These are phyloP conservation scores for Xiphorhynchus elegans DNA, from an alignment of 2,113 vertebrate genomes.

Conservation along the genomic window DNA sequence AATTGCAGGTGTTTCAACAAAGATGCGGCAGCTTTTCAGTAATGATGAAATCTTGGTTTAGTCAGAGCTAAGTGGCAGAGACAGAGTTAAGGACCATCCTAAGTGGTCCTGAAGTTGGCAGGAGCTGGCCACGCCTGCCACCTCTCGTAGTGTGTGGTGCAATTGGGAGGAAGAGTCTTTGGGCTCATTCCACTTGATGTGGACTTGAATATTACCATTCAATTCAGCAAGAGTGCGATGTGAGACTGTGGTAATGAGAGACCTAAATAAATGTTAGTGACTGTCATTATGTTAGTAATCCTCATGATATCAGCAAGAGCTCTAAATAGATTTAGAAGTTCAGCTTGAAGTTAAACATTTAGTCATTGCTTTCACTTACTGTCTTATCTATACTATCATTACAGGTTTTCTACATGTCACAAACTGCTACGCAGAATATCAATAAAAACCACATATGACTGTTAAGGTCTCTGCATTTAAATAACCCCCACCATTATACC, in stretches of 20 bases:
- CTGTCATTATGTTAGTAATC: constrained; percentile 16
- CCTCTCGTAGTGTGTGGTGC: neutral
- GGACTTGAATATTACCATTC: neutral
- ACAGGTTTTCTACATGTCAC: neutral
- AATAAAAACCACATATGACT: constrained; percentile 31
- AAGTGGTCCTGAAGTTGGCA: neutral
- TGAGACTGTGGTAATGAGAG: neutral
- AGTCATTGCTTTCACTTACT: constrained; percentile 47
- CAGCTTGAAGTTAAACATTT: constrained; percentile 44
- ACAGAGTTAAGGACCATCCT: neutral
- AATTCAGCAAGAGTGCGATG: neutral
- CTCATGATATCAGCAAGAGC: constrained; percentile 40
- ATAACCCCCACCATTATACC: constrained; percentile 17
- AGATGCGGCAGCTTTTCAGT: neutral
- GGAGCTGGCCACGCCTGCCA: neutral
- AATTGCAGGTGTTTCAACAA: neutral
- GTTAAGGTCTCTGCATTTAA: constrained; percentile 25
- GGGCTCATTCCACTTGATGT: neutral
- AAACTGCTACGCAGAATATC: constrained; percentile 9
- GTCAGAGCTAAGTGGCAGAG: neutral
- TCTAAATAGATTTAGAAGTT: constrained; percentile 47
- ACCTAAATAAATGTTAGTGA: neutral
- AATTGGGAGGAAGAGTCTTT: neutral
- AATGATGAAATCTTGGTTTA: neutral
- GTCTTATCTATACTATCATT: constrained; percentile 49